Percentiles rank a stretch among this genome's conserved stretches.
These are phyloP conservation scores for Teleogryllus occipitalis DNA, from an alignment of 1,140 invertebrate genomes.

Conservation along the genomic window DNA sequence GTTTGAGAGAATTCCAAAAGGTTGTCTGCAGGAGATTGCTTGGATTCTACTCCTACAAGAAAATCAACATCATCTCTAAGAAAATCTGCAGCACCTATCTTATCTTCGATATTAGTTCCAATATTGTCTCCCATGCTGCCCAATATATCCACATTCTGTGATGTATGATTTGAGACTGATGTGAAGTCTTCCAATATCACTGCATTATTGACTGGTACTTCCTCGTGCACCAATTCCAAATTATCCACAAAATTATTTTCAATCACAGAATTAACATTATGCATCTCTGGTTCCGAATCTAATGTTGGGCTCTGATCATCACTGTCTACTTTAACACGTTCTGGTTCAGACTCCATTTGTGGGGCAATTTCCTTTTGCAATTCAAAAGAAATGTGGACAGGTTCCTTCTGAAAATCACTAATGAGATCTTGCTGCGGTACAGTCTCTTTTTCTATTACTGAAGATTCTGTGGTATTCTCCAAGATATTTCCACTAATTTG, in stretches of 20 bases:
- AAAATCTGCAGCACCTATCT: not conserved
- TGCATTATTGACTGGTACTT: not conserved
- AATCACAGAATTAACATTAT: not conserved
- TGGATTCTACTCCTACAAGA: not conserved
- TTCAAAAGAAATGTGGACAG: constrained; percentile 9
- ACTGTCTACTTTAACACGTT: constrained; percentile 15
- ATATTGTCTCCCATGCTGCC: not conserved
- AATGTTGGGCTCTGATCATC: not conserved
- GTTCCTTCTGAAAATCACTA: not conserved
- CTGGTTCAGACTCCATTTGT: constrained; percentile 13
- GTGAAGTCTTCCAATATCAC: not conserved
- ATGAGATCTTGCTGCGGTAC: constrained; percentile 44
- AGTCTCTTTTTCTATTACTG: constrained; percentile 25
- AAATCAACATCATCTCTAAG: not conserved
- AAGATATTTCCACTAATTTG: not conserved
- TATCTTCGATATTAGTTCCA: not conserved
- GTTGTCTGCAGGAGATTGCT: not conserved
- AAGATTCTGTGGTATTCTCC: not conserved
- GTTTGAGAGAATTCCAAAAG: no score
- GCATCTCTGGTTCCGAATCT: no score
- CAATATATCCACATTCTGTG: not conserved
- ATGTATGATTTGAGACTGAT: not conserved
- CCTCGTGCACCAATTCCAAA: not conserved
- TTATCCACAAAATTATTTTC: not conserved
- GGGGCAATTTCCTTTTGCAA: constrained; percentile 16